phyloP scores from a whole-genome alignment of 2,113 vertebrate species.

The Buteo buteo region DNA sequence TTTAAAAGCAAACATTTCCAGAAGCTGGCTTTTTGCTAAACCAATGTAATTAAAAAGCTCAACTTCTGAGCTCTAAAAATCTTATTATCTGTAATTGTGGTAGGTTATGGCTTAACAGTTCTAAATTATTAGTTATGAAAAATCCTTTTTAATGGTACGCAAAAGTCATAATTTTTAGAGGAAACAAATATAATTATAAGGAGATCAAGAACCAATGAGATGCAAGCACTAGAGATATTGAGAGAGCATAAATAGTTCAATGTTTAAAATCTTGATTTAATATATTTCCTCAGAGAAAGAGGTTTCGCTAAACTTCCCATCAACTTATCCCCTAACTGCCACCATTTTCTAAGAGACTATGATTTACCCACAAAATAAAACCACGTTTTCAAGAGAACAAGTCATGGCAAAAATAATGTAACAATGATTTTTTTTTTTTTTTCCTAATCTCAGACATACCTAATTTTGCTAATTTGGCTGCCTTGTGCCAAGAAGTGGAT shows the following conservation, averaged over 20 bases:
- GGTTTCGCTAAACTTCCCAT: neutral
- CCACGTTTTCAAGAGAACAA: neutral
- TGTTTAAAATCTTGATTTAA: neutral
- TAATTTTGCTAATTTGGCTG: neutral
- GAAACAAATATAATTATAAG: neutral
- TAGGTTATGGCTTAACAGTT: neutral
- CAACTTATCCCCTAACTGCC: neutral
- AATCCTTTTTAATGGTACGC: neutral
- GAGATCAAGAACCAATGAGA: neutral
- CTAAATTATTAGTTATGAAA: neutral
- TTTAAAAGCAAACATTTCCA: neutral
- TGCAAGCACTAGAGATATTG: neutral
- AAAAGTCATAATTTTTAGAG: neutral
- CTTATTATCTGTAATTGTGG: neutral
- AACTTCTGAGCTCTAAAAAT: neutral
- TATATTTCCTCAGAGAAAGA: neutral
- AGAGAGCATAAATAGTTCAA: neutral
- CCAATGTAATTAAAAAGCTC: neutral
- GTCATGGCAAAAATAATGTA: neutral
- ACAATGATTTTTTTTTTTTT: neutral
- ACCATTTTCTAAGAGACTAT: neutral
- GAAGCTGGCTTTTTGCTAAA: neutral
- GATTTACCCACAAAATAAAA: neutral
- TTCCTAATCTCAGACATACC: neutral
- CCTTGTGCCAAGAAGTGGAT: neutral